Percentiles rank a stretch among this genome's conserved stretches.
These are phyloP conservation scores for Marmota monax DNA, from an alignment of 2,113 vertebrate genomes.

Conservation along the genomic window DNA sequence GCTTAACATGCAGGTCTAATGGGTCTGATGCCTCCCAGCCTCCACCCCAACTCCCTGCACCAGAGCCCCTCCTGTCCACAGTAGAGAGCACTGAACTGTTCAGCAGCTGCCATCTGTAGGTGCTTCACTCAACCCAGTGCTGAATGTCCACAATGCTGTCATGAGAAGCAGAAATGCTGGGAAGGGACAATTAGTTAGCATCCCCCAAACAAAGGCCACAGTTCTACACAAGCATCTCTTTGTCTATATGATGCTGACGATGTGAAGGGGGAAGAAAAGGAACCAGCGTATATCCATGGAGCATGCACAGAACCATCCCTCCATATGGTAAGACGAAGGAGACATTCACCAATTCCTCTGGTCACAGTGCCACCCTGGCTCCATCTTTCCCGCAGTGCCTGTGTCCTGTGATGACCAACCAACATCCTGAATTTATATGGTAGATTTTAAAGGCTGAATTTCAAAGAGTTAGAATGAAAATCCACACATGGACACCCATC, in stretches of 20 bases:
- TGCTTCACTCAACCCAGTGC: rapidly evolving
- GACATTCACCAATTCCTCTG: background rate
- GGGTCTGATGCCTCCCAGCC: too few relatives aligned
- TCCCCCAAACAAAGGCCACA: background rate
- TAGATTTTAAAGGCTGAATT: background rate
- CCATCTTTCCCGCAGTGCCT: background rate
- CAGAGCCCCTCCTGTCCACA: background rate
- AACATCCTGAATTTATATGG: background rate
- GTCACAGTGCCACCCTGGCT: background rate
- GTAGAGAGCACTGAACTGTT: too few relatives aligned
- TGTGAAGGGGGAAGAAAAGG: background rate
- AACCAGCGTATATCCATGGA: rapidly evolving
- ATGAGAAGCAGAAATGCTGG: background rate
- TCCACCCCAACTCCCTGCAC: background rate
- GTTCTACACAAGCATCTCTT: background rate
- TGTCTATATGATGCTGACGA: background rate
- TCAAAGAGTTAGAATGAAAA: background rate
- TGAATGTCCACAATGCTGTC: background rate
- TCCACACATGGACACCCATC: background rate
- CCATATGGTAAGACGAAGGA: background rate
- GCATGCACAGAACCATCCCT: background rate
- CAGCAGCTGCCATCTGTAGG: background rate
- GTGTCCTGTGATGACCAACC: background rate
- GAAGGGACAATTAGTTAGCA: background rate
- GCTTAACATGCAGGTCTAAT: background rate